Conservation (phyloP, 2,797 vertebrate species). For the Cheracebus regulus region DNA sequence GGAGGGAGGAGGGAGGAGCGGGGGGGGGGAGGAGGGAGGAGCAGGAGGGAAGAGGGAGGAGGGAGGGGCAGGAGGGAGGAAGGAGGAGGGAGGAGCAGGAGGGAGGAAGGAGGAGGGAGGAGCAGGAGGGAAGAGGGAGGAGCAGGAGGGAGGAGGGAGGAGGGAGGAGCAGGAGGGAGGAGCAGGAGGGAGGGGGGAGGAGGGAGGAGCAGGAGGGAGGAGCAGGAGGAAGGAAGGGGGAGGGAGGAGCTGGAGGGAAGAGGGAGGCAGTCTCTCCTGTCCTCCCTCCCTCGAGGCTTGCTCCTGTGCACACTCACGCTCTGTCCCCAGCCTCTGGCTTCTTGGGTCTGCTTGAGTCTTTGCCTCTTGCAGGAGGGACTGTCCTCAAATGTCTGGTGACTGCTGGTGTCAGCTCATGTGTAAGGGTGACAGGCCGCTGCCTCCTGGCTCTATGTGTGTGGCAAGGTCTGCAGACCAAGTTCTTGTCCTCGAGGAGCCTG, state of each 20-base stretch:
- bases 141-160: too few relatives aligned
- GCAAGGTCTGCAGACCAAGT: neutral
- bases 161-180: neutral
- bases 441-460: neutral
- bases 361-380: neutral
- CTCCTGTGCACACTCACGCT: neutral
- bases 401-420: neutral
- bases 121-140: too few relatives aligned
- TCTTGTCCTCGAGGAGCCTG: neutral
- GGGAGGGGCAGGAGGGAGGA: neutral
- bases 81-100: neutral
- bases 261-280: neutral
- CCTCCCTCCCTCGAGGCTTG: neutral
- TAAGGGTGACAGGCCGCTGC: fast-evolving
- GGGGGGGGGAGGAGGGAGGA: too few relatives aligned
- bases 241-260: neutral
- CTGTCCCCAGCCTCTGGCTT: neutral
- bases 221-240: too few relatives aligned
- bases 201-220: neutral
- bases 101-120: fast-evolving
- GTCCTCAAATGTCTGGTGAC: neutral
- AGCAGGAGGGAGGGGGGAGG: too few relatives aligned
- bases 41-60: too few relatives aligned
- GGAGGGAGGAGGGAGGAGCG: too few relatives aligned
- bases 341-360: neutral